Percentiles rank a stretch among this genome's conserved stretches.
Evolutionary conservation across 2,888 invertebrate species (phyloP).

Genomic region (Venusia cambrica): DNA sequence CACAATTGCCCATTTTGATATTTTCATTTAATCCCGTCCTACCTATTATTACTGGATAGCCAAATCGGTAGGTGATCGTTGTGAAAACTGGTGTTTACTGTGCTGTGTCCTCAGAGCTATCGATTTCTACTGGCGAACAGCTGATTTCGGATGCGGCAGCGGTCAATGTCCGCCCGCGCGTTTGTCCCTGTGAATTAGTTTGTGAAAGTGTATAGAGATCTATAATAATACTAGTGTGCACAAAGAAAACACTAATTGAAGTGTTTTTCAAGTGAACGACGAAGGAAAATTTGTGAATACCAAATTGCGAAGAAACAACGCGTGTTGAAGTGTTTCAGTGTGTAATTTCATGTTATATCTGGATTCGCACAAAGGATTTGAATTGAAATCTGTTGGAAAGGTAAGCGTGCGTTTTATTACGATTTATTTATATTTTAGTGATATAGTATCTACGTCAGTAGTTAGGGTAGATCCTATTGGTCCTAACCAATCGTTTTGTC

Average conservation of each 20-base stretch:
- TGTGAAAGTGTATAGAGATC: constrained; percentile 17
- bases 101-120: constrained; percentile 56
- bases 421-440: constrained; percentile 17
- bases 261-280: no score
- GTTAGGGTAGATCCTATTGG: not conserved
- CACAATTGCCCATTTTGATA: not conserved
- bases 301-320: no score
- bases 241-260: no score
- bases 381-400: constrained; percentile 57
- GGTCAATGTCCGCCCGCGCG: constrained; percentile 29
- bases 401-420: constrained; percentile 41
- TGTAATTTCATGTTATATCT: constrained; percentile 45
- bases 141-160: constrained; percentile 64
- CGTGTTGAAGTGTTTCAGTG: constrained; percentile 36
- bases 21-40: not conserved
- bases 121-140: constrained; percentile 69
- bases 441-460: constrained; percentile 33
- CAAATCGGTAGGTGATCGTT: constrained; percentile 50
- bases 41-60: constrained; percentile 41
- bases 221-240: not conserved
- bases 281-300: constrained; percentile 16
- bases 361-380: constrained; percentile 61
- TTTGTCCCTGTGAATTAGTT: constrained; percentile 8
- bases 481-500: no score
- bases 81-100: constrained; percentile 54